Percentiles rank a stretch among this genome's conserved stretches.
Conservation (phyloP, 2,113 vertebrate species). For the Cyprinodon tularosa region DNA sequence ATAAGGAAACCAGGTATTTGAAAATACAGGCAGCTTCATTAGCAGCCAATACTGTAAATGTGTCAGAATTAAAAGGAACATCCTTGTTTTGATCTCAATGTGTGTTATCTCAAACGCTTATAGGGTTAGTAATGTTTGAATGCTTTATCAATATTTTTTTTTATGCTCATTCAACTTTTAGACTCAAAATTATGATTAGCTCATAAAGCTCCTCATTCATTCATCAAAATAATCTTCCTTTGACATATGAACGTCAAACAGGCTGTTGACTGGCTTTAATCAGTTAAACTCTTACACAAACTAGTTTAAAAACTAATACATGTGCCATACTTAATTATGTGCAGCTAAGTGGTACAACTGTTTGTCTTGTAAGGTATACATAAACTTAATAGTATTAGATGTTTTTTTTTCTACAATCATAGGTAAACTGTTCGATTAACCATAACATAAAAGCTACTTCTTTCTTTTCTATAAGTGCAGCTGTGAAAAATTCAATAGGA, state of each 20-base stretch:
- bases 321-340: no score
- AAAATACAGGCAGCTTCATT: background rate
- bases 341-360: background rate
- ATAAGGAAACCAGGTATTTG: background rate
- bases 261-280: background rate
- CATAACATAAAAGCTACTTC: background rate
- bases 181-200: background rate
- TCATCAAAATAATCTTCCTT: background rate
- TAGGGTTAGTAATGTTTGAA: background rate
- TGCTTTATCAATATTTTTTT: background rate
- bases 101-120: background rate
- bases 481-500: background rate
- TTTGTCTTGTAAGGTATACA: background rate
- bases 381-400: background rate
- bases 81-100: background rate
- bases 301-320: background rate
- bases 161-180: no score
- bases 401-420: background rate
- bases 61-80: background rate
- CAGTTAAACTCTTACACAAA: background rate
- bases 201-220: background rate
- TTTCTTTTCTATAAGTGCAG: background rate
- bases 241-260: background rate
- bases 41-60: background rate
- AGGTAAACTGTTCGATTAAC: background rate